Conservation (phyloP, 2,888 invertebrate genomes). For the Drosophila antonietae region DNA sequence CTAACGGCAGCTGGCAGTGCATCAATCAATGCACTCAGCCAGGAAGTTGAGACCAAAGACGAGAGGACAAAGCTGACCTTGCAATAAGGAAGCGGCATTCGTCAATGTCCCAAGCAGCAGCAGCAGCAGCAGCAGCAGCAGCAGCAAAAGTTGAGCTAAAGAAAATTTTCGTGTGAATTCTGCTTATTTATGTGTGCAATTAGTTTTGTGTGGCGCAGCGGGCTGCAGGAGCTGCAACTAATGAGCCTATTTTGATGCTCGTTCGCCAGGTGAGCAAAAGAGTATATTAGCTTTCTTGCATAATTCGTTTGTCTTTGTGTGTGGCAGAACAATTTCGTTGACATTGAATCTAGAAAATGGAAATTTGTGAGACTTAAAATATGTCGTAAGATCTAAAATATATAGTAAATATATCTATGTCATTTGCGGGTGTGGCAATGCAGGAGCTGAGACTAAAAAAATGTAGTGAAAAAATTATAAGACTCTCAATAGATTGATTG, state of each 20-base stretch:
- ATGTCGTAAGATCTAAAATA: no score
- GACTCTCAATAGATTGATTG: no score
- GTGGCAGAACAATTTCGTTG: neutral
- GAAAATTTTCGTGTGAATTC: constrained; percentile 58
- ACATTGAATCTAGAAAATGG: neutral
- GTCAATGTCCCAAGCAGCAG: constrained; percentile 63
- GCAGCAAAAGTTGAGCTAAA: constrained; percentile 23
- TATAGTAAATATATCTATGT: no score
- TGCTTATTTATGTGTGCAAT: constrained; percentile 69
- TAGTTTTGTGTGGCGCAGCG: constrained; percentile 48
- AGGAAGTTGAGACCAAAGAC: constrained; percentile 13
- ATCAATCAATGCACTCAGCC: constrained; percentile 68
- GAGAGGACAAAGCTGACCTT: constrained; percentile 66
- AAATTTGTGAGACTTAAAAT: no score
- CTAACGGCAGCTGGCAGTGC: constrained; percentile 79
- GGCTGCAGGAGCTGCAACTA: constrained; percentile 24
- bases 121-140: constrained; percentile 13
- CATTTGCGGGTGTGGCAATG: no score
- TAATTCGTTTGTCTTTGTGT: neutral
- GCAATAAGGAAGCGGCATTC: constrained; percentile 77
- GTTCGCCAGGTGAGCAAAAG: neutral
- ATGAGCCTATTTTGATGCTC: constrained; percentile 44
- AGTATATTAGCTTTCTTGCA: neutral
- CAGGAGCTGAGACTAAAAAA: no score
- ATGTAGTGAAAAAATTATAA: no score